Evolutionary conservation across 2,888 invertebrate species (phyloP).

Genomic region (Physocephala rufipes): DNA sequence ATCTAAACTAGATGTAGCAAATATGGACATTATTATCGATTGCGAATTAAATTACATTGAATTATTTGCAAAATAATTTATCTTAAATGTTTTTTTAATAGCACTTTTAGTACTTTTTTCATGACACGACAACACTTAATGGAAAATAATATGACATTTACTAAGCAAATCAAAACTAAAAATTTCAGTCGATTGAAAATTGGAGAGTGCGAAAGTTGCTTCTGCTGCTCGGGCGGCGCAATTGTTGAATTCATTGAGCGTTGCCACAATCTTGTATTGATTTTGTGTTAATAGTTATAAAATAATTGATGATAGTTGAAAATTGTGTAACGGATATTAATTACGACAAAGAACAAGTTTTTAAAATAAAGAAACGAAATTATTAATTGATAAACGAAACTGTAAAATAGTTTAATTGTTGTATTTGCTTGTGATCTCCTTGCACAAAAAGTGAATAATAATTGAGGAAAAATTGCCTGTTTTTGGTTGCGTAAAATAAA

Average conservation of each 20-base stretch:
- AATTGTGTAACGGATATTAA: slow-evolving; percentile 28
- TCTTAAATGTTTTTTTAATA: too few species aligned
- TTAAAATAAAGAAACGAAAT: slow-evolving; percentile 2
- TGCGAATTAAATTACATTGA: background rate
- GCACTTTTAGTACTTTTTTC: too few species aligned
- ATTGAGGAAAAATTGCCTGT: slow-evolving; percentile 13
- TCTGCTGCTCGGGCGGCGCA: background rate
- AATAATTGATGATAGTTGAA: slow-evolving; percentile 25
- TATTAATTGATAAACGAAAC: background rate
- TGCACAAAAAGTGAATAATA: slow-evolving; percentile 25
- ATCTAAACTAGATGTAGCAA: too few species aligned
- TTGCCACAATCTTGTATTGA: slow-evolving; percentile 21
- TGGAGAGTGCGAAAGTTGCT: slow-evolving; percentile 45
- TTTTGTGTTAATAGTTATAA: slow-evolving; percentile 19
- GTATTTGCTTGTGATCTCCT: slow-evolving; percentile 16
- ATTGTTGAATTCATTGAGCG: slow-evolving; percentile 5
- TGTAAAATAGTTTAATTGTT: slow-evolving; percentile 24
- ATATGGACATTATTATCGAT: background rate
- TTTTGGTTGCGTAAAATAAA: slow-evolving; percentile 6
- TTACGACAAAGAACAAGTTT: slow-evolving; percentile 28
- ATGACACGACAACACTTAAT: background rate
- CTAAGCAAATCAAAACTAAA: slow-evolving; percentile 17
- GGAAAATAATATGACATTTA: slow-evolving; percentile 8
- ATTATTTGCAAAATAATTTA: background rate
- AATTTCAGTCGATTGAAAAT: slow-evolving; percentile 50